Percentiles rank a stretch among this genome's conserved stretches.
phyloP scores from a whole-genome alignment of 2,797 vertebrate species.

The Anas flavirostris region DNA sequence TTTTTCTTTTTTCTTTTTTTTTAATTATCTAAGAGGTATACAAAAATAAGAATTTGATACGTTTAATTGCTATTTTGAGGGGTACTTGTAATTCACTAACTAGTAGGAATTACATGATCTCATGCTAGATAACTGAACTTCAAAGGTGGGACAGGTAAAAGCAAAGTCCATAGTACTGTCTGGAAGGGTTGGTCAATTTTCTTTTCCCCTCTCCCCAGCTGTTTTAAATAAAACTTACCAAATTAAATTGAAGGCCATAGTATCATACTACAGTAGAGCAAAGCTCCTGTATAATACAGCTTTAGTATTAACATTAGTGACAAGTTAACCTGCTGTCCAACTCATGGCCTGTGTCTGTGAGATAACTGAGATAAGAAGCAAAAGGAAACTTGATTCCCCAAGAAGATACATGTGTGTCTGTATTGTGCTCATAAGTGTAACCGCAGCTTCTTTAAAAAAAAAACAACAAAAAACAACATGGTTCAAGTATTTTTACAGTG shows the following conservation, averaged over 20 bases:
- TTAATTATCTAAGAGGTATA: neutral
- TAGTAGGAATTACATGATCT: neutral
- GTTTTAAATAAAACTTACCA: neutral
- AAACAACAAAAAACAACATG: neutral
- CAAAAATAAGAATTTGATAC: neutral
- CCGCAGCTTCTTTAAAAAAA: neutral
- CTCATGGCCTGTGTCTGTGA: neutral
- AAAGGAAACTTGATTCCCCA: neutral
- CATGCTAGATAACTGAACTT: neutral
- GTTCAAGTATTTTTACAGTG: neutral
- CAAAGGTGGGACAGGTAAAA: neutral
- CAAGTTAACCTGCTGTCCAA: neutral
- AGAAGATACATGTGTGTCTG: accelerated
- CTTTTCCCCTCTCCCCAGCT: accelerated
- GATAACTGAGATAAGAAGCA: neutral
- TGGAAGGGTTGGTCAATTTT: neutral
- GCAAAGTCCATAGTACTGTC: neutral
- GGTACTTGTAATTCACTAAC: neutral
- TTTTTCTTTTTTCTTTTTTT: neutral
- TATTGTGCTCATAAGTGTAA: neutral
- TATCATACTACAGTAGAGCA: neutral
- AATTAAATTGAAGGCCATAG: neutral
- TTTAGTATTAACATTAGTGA: neutral
- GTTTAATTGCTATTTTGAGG: neutral
- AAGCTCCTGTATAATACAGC: neutral